These are phyloP conservation scores for Gallirallus australis DNA, from an alignment of 2,797 vertebrate genomes.

Conservation along the genomic window DNA sequence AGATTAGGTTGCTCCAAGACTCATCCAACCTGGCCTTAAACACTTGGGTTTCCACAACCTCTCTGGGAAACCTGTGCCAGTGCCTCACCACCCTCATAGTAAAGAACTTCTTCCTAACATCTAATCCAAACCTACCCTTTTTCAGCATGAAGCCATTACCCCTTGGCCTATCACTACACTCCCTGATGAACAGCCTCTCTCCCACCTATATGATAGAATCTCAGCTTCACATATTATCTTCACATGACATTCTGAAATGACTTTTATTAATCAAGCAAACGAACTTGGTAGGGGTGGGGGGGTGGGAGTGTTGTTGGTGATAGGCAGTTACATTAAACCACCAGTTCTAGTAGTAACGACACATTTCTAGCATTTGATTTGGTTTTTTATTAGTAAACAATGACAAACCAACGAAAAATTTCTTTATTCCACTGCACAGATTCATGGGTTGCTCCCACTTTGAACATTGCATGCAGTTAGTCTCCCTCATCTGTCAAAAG, in stretches of 20 bases:
- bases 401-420: rapidly evolving
- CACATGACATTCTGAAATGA: neutral
- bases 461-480: neutral
- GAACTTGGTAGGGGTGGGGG: rapidly evolving
- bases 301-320: neutral
- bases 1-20: no score
- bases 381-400: neutral
- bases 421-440: neutral
- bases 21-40: no score
- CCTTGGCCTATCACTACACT: no score
- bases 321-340: neutral
- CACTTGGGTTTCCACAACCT: no score
- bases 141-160: no score
- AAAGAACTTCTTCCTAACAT: no score
- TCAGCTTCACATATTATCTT: neutral
- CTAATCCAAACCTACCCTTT: no score
- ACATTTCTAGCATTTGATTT: neutral
- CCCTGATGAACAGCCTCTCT: no score
- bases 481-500: neutral
- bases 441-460: neutral
- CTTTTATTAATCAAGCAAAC: neutral
- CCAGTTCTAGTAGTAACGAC: neutral
- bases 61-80: no score
- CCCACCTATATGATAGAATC: neutral
- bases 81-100: no score